Base-by-base conservation (phyloP, 2,113 vertebrate genomes). In the Dryoscopus gambensis region DNA sequence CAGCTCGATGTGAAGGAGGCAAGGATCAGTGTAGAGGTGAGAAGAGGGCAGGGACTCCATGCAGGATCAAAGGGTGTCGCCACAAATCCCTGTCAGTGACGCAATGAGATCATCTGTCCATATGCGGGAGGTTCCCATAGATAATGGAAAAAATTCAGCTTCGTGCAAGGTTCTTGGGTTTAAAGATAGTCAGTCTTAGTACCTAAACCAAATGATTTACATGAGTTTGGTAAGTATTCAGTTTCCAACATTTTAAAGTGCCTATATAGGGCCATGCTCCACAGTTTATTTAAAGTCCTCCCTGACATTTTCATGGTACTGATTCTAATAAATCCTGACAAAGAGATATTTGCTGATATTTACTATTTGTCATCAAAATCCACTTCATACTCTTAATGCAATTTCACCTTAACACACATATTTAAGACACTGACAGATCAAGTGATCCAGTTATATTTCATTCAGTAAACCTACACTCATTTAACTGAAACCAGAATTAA, bases 1-100 rank as follows among this genome's bases (percentile, higher is more conserved):
- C 28, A 35, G 44, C 46, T 50, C 1, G 0, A 1, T 9, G 19
- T 9, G 53, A 63, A 47, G 39, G 28, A 27, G 31, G 7, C 30
- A 60, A 88, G 56, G 57, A 68, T 25, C 37, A 22, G 24, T 35
- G 40, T 0, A 55, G 71, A 68, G 9, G 23, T 47, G 71, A 64
- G 60, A 57, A 70, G 23, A 11, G 14, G 15, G 33, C 53, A 39
- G 55, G 40, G 47, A 39, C 30, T 31, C 67, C n/a, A 25, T 80
- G 67, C 30, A 25, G 71, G 28, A 74, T 67, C 35, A 49, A 70
- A 88, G 71, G 27, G 27, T 42, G 28, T 28, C 83, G 87, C 44
- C 63, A 59, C 44, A 83, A 73, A 64, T 79, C 76, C 30, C 39
- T 50, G 21, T 59, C 70, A 19, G 79, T 6, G 57, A 33, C 5